A percentile compares a stretch with the other conserved stretches of the same genome.
phyloP scores from a whole-genome alignment of 2,113 vertebrate genomes.

The Anoura caudifer region DNA sequence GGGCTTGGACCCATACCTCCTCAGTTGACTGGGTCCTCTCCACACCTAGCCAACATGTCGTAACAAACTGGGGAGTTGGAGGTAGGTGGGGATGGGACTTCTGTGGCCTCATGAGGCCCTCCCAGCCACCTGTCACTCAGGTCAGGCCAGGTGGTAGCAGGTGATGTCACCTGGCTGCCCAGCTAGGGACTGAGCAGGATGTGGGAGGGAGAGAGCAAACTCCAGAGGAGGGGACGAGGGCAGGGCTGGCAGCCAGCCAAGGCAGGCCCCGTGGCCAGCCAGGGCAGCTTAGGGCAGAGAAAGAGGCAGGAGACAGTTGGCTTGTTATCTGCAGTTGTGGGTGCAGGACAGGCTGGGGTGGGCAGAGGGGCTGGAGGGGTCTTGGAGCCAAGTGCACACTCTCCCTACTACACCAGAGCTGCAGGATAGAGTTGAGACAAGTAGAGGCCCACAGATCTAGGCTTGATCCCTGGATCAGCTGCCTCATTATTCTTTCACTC shows the following conservation, averaged over 20 bases:
- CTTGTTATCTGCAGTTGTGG: constrained; percentile 22
- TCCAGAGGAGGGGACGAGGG: constrained; percentile 37
- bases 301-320: background rate
- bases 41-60: background rate
- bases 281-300: background rate
- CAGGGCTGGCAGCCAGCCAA: constrained; percentile 38
- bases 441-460: background rate
- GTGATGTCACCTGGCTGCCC: constrained; percentile 57
- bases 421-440: background rate
- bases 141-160: constrained; percentile 52
- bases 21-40: background rate
- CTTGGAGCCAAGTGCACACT: background rate
- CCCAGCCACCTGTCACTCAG: background rate
- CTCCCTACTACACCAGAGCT: background rate
- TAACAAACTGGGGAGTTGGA: background rate
- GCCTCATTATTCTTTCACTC: background rate
- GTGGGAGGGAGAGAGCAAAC: constrained; percentile 53
- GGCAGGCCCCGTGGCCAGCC: background rate
- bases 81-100: background rate
- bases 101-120: background rate
- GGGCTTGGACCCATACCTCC: background rate
- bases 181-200: constrained; percentile 53
- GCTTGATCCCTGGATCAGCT: background rate
- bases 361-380: background rate
- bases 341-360: background rate